Base-by-base conservation (phyloP, 2,113 vertebrate genomes). In the Malurus melanocephalus region DNA sequence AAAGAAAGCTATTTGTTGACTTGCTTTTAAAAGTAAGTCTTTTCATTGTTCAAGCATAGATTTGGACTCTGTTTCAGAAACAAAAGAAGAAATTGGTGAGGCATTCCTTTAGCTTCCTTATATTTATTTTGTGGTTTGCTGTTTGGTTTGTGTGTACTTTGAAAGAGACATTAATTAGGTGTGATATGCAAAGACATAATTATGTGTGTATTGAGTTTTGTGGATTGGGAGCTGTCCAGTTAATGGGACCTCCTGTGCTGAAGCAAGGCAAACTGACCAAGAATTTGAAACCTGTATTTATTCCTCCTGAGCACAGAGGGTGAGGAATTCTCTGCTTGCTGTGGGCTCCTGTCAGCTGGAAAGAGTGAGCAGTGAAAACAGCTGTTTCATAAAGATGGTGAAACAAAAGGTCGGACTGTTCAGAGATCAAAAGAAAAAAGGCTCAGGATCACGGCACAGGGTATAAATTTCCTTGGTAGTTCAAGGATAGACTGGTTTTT, bases 1-100 rank as follows among this genome's bases (percentile, higher is more conserved):
- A 94, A 85, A 92, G 60, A 60, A 86, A 94, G 72, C 78, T 92
- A 24, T 97, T 96, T 96, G 45, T 94, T 87, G 65, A 55, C 79
- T 96, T 85, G 14, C 86, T 90, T 93, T 95, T 94, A 57, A 87
- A 89, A 93, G 69, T 78, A 82, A 94, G 38, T 60, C 56, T 90
- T 93, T 90, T 92, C 64, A 84, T 94, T 32, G 43, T 71, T 96
- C 85, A 80, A 71, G 17, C 33, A 30, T 73, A 73, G 22, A 79
- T 94, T 89, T 69, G 45, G 20, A 81, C 43, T 73, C 8, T 40
- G 51, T 80, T 92, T 59, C n/a, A 35, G 33, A 35, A 82, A 55
- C 22, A 21, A 62, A 35, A 43, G 35, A 61, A 28, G 21, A 55
- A 38, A 23, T 8, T 35, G 4, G 6, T 53, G 61, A 74, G 59